Percentiles rank a stretch among this genome's conserved stretches.
Evolutionary conservation across 2,797 vertebrate genomes (phyloP).

Genomic region (Avahi laniger): DNA sequence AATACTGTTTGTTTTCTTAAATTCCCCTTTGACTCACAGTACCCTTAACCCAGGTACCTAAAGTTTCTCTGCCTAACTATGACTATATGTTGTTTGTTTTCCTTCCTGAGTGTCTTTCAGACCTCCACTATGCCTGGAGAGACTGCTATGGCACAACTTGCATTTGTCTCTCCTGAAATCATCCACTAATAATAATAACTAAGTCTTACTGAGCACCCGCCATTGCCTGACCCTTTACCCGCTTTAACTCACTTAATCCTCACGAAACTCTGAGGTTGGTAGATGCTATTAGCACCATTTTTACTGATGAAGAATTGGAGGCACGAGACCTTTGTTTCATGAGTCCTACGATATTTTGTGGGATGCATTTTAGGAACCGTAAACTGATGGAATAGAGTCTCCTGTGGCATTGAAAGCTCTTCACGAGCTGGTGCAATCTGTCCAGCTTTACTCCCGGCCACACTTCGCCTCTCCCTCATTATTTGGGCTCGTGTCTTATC

Average conservation of each 20-base stretch:
- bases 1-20: neutral
- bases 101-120: neutral
- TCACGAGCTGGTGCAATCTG: neutral
- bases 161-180: neutral
- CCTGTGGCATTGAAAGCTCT: neutral
- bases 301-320: neutral
- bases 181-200: neutral
- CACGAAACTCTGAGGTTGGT: neutral
- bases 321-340: neutral
- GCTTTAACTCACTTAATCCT: neutral
- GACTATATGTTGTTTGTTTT: neutral
- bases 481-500: neutral
- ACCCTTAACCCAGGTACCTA: neutral
- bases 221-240: neutral
- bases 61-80: neutral
- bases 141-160: neutral
- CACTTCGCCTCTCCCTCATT: neutral
- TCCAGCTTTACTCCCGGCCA: neutral
- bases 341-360: neutral
- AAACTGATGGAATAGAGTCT: neutral
- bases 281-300: neutral
- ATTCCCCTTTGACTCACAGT: neutral
- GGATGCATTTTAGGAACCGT: neutral
- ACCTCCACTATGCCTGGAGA: neutral
- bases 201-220: neutral